phyloP scores from a whole-genome alignment of 2,797 vertebrate species.

The Betta splendens region DNA sequence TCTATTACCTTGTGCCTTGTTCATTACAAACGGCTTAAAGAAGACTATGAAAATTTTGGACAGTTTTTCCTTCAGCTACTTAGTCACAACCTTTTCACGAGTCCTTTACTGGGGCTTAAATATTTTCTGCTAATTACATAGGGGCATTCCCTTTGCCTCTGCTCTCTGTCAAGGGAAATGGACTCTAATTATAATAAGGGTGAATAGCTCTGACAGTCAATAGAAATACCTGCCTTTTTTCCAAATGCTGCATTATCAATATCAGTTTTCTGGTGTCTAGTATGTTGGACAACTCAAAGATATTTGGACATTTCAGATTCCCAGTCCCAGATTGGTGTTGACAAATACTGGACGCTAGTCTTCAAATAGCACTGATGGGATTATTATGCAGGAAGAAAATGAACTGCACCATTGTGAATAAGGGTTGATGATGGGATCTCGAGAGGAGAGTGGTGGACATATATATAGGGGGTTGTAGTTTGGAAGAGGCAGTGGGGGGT shows the following conservation, averaged over 20 bases:
- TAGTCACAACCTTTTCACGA: constrained; percentile 60
- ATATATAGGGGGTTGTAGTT: constrained; percentile 36
- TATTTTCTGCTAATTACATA: constrained; percentile 70
- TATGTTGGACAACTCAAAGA: constrained; percentile 8
- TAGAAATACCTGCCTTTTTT: constrained; percentile 60
- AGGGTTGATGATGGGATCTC: constrained; percentile 48
- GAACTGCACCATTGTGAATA: constrained; percentile 35
- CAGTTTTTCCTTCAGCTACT: constrained; percentile 48
- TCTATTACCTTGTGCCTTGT: constrained; percentile 28
- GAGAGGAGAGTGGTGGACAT: constrained; percentile 14
- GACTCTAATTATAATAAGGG: constrained; percentile 71
- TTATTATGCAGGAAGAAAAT: constrained; percentile 40
- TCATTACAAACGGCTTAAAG: constrained; percentile 42
- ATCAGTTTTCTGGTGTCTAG: constrained; percentile 36
- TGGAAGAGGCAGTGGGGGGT: constrained; percentile 28
- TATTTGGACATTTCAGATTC: constrained; percentile 13
- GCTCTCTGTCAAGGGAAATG: constrained; percentile 69
- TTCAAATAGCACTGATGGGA: constrained; percentile 24
- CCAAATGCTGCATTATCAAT: constrained; percentile 51
- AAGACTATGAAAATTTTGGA: constrained; percentile 45
- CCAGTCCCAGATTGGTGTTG: constrained; percentile 1
- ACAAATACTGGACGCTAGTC: neutral
- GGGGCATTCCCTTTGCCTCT: constrained; percentile 55
- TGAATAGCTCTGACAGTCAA: constrained; percentile 53
- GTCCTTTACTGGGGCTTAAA: constrained; percentile 50